phyloP scores from a whole-genome alignment of 2,888 invertebrate genomes.

The Coelinius sp. region DNA sequence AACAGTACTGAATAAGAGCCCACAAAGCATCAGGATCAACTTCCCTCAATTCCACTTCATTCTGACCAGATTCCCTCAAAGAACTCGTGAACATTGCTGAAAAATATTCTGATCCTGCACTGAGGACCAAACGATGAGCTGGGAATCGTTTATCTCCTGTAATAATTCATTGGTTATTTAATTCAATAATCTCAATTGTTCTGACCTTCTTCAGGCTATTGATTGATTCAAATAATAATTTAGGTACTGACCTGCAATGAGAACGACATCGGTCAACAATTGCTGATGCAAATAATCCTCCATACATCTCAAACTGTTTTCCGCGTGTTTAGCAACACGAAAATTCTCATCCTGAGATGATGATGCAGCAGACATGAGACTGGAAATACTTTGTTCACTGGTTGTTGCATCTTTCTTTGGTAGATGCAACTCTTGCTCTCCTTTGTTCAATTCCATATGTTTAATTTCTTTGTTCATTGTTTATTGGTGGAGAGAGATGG shows the following conservation, averaged over 20 bases:
- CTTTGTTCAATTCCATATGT: neutral
- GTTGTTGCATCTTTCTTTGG: conserved; percentile 59
- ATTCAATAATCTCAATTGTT: neutral
- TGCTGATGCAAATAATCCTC: conserved; percentile 85
- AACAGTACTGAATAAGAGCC: conserved; percentile 90
- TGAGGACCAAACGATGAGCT: conserved; percentile 90
- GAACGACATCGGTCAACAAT: conserved; percentile 89
- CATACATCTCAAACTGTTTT: conserved; percentile 85
- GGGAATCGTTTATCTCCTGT: conserved; percentile 76
- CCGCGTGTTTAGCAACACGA: conserved; percentile 84
- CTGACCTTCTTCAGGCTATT: neutral
- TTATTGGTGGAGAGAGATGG: neutral
- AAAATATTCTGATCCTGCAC: conserved; percentile 95
- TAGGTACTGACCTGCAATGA: conserved; percentile 82
- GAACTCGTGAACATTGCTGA: conserved; percentile 95
- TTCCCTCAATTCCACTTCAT: conserved; percentile 87
- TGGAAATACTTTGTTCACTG: conserved; percentile 66
- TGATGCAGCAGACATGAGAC: conserved; percentile 56
- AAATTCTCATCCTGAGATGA: conserved; percentile 85
- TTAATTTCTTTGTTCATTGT: neutral
- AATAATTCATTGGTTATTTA: neutral
- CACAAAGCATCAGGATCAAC: conserved; percentile 90
- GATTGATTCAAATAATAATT: conserved; percentile 57
- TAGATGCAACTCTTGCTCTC: conserved; percentile 41
- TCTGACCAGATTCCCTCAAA: conserved; percentile 85